Evolutionary conservation across 2,113 vertebrate genomes (phyloP).

Genomic region (Callionymus lyra): DNA sequence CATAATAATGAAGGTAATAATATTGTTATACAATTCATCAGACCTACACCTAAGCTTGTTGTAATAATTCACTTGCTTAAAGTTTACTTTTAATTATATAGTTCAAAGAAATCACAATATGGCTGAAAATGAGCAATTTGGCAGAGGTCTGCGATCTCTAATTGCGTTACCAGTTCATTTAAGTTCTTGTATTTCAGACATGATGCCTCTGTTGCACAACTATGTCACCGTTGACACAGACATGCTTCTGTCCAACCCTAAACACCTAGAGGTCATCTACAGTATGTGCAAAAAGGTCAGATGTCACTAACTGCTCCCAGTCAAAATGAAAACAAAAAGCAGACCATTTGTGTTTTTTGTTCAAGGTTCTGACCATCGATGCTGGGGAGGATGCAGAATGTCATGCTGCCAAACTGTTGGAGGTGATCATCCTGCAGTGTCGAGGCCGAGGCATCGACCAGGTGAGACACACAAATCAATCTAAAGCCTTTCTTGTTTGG

Average conservation of each 20-base stretch:
- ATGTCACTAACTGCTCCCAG: neutral
- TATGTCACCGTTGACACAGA: conserved; percentile 95
- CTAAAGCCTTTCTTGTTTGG: too few species aligned
- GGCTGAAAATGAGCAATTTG: neutral
- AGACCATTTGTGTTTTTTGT: neutral
- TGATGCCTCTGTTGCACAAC: conserved; percentile 98
- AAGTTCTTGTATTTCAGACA: conserved; percentile 68
- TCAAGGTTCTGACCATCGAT: conserved; percentile 82
- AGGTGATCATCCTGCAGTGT: conserved; percentile 94
- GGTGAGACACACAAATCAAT: conserved; percentile 65
- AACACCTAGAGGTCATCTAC: conserved; percentile 92
- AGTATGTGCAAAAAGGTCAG: conserved; percentile 96
- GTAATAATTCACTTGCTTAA: too few species aligned
- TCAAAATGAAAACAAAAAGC: too few species aligned
- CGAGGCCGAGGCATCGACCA: conserved; percentile 89
- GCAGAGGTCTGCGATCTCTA: neutral
- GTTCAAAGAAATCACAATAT: neutral
- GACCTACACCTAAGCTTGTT: too few species aligned
- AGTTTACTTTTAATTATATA: too few species aligned
- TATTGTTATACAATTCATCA: too few species aligned
- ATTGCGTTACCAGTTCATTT: too few species aligned
- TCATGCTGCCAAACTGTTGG: conserved; percentile 90
- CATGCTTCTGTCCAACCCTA: conserved; percentile 84
- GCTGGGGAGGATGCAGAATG: conserved; percentile 91
- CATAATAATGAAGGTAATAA: too few species aligned